Conservation (phyloP, 2,797 vertebrate genomes). For the Rhinoraja longicauda region DNA sequence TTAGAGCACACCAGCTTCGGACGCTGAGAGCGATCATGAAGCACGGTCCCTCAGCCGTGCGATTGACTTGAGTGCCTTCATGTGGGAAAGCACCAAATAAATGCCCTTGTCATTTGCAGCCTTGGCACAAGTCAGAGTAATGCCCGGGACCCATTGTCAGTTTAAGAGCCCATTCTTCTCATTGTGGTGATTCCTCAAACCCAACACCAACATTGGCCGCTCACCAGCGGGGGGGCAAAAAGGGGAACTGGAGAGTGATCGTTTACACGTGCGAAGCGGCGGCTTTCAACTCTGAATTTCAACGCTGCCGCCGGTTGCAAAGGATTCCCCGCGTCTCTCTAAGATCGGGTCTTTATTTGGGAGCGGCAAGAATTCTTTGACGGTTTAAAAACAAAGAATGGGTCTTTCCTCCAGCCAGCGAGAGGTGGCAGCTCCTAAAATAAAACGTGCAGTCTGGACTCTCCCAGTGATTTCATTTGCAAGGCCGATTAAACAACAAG, state of each 20-base stretch:
- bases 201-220: background rate
- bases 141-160: conserved; percentile 23
- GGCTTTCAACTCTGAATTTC: background rate
- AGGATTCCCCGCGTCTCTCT: background rate
- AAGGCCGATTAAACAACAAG: background rate
- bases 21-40: background rate
- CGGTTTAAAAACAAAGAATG: background rate
- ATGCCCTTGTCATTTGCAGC: background rate
- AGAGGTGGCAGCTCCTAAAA: too few relatives aligned
- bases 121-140: conserved; percentile 25
- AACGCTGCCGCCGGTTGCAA: background rate
- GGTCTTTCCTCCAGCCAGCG: background rate
- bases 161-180: background rate
- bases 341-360: background rate
- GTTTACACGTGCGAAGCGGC: conserved; percentile 23
- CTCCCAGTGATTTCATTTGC: background rate
- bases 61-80: background rate
- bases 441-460: too few relatives aligned
- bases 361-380: background rate
- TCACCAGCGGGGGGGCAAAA: background rate
- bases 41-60: conserved; percentile 9
- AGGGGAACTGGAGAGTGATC: too few relatives aligned
- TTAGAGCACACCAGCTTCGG: background rate
- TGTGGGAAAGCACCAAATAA: conserved; percentile 3
- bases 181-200: conserved; percentile 11